These are phyloP conservation scores for Dione vanillae DNA, from an alignment of 2,888 invertebrate species.

Conservation along the genomic window DNA sequence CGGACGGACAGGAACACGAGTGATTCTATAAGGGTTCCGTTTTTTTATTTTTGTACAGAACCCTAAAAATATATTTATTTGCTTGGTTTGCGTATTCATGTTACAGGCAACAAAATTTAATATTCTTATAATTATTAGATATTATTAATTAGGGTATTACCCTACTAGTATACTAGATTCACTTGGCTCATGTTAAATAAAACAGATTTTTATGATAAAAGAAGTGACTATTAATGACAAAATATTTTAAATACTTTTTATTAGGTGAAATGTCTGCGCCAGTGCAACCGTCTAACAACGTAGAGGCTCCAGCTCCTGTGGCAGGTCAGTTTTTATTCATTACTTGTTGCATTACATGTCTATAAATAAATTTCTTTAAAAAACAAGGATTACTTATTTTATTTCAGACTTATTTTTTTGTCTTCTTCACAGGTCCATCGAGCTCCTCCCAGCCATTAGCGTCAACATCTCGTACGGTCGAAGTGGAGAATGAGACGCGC, in stretches of 20 bases:
- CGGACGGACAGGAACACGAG: too few relatives aligned
- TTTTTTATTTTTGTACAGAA: too few relatives aligned
- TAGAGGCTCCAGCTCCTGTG: conserved; percentile 61
- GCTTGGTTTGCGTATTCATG: too few relatives aligned
- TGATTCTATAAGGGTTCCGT: too few relatives aligned
- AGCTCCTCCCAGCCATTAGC: conserved; percentile 64
- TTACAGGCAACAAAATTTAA: too few relatives aligned
- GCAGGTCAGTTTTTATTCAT: conserved; percentile 63
- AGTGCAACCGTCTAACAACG: conserved; percentile 58
- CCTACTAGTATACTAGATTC: too few relatives aligned
- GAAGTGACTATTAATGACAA: too few relatives aligned
- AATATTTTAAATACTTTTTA: neutral
- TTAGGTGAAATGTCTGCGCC: conserved; percentile 75
- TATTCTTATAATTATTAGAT: too few relatives aligned
- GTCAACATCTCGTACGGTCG: conserved; percentile 66
- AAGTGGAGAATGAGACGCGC: conserved; percentile 79
- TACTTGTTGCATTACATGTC: neutral
- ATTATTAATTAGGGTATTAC: too few relatives aligned
- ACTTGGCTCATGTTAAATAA: neutral
- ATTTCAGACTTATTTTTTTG: neutral
- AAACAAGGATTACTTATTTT: neutral
- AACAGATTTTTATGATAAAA: neutral
- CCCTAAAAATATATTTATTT: too few relatives aligned
- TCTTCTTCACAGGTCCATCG: conserved; percentile 67
- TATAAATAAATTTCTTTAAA: too few relatives aligned